phyloP scores from a whole-genome alignment of 2,113 vertebrate species.

The Gambusia holbrooki region DNA sequence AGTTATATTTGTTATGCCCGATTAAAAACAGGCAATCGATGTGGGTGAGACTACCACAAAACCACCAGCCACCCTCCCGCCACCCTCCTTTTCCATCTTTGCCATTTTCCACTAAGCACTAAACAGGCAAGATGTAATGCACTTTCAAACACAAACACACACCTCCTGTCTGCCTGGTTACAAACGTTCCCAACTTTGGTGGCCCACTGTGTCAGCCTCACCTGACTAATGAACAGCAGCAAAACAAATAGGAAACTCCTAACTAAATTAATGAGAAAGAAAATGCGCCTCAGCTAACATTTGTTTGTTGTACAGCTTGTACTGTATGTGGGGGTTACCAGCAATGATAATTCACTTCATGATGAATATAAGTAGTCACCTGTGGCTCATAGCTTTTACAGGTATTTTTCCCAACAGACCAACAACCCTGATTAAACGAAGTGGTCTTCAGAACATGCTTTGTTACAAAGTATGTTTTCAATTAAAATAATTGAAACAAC shows the following conservation, averaged over 20 bases:
- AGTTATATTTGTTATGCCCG: conserved; percentile 87
- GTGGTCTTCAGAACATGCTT: not conserved
- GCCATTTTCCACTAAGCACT: conserved; percentile 29
- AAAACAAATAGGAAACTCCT: conserved; percentile 73
- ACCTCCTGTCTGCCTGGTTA: conserved; percentile 60
- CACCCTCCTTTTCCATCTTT: not conserved
- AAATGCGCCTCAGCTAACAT: conserved; percentile 58
- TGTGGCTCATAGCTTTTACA: conserved; percentile 52
- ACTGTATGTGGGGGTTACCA: conserved; percentile 63
- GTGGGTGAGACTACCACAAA: conserved; percentile 48
- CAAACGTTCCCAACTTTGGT: conserved; percentile 65
- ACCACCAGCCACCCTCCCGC: conserved; percentile 19
- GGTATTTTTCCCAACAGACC: conserved; percentile 18
- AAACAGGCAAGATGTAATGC: conserved; percentile 60
- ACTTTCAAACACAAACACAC: conserved; percentile 56
- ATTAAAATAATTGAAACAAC: no score
- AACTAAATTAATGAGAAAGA: conserved; percentile 76
- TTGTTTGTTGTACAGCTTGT: conserved; percentile 50
- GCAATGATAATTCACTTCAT: conserved; percentile 71
- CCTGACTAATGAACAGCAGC: conserved; percentile 76
- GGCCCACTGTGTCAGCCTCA: conserved; percentile 61
- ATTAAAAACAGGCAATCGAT: conserved; percentile 85
- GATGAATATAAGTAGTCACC: conserved; percentile 64
- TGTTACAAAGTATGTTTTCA: not conserved
- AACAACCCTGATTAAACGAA: conserved; percentile 1